These are phyloP conservation scores for Cryptus armator DNA, from an alignment of 2,888 invertebrate species.

Conservation along the genomic window DNA sequence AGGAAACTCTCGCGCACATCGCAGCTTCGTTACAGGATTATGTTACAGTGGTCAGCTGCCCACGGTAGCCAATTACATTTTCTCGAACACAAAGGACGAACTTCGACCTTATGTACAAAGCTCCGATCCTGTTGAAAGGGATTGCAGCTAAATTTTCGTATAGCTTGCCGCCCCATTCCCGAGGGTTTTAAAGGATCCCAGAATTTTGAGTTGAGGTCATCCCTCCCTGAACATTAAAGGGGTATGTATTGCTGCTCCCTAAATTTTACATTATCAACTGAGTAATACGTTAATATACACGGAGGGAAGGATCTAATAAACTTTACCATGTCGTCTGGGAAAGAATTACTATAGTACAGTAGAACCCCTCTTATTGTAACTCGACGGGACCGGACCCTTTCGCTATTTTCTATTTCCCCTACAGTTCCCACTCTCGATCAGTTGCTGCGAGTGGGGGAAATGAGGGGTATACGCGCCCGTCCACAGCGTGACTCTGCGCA, in stretches of 20 bases:
- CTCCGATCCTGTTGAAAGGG: conserved; percentile 28
- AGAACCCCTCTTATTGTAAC: too few relatives aligned
- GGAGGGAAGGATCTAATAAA: neutral
- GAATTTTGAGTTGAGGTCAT: conserved; percentile 4
- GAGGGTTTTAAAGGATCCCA: neutral
- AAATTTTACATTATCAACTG: neutral
- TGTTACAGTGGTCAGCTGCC: neutral
- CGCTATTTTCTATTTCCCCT: too few relatives aligned
- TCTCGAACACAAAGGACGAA: conserved; percentile 26
- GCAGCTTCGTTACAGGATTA: neutral
- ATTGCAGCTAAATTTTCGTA: neutral
- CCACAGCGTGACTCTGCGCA: too few relatives aligned
- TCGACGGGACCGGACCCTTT: too few relatives aligned
- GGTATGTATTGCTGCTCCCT: neutral
- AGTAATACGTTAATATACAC: neutral
- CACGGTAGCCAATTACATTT: conserved; percentile 36
- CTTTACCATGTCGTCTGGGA: neutral
- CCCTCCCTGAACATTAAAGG: neutral
- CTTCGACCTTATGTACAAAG: conserved; percentile 34
- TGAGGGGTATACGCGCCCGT: too few relatives aligned
- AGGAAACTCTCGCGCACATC: conserved; percentile 1
- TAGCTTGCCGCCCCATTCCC: neutral
- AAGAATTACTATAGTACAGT: neutral
- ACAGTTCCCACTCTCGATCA: too few relatives aligned
- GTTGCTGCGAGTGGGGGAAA: too few relatives aligned